Base-by-base conservation (phyloP, 2,888 invertebrate species). In the Hemistola chrysoprasaria region DNA sequence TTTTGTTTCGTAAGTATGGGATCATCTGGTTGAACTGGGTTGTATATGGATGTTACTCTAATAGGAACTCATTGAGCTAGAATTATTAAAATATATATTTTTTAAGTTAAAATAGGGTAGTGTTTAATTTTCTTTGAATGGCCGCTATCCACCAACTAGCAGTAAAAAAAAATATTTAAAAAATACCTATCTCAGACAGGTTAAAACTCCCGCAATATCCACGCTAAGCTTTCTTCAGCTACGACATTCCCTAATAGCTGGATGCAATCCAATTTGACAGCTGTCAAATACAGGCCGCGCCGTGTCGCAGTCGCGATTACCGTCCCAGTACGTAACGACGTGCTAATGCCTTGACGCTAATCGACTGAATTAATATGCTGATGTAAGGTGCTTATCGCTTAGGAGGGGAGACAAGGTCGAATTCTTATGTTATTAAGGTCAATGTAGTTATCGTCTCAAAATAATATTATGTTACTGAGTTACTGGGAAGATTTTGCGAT, bases 191-290 rank as follows among this genome's bases (percentile, higher is more conserved):
- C 21, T 21, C 26, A 34, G 34, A 28, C 28, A 40, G 40, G 28
- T 40, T 20, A 23, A 27, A 45, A 32, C 22, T 11, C 25, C 26
- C n/a, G 55, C 20, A 65, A 22, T 38, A 64, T 79, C 81, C 73
- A 67, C 47, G 36, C 50, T 60, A 69, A 41, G 40, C 62, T 46
- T 33, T 45, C 63, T 51, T 49, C 55, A 53, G 53, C 60, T 58
- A 62, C 76, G 75, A 78, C 77, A 76, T 78, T 76, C 73, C 81
- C 78, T 83, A 84, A 85, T 85, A 83, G 83, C 79, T 74, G 59
- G 74, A 78, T 81, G 79, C 81, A 78, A 86, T 85, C 79, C 83
- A 83, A 78, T 83, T 82, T 86, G 86, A 84, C 85, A 84, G 81
- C 79, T 85, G 87, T 86, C 86, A 85, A 82, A 80, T 72, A 82